Base-by-base conservation (phyloP, 2,797 vertebrate genomes). In the Enteromius afrohamiltoni region DNA sequence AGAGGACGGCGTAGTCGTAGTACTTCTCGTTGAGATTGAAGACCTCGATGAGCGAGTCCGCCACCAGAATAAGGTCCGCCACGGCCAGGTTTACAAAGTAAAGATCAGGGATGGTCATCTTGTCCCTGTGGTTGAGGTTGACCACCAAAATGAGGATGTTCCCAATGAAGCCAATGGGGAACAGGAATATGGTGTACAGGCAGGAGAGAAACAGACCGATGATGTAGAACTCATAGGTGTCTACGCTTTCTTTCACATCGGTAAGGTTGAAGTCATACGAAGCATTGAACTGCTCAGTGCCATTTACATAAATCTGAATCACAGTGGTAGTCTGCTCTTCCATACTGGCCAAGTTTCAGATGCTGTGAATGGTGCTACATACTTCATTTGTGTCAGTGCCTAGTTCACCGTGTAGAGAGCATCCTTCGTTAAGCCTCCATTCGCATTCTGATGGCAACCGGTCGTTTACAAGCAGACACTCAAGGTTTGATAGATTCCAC, bases 21-120 rank as follows among this genome's bases (percentile, higher is more conserved):
- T 99, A 99, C 86, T 96, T 97, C 89, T 98, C 97, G 0, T 97
- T 96, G 13, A 99, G 95, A 85, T 99, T 99, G 90, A 99, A 99
- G 78, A 99, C 98, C 92, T 99, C 98, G 0, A 99, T 98, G 78
- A 99, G 96, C 1, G 98, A 99, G 86, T 99, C 98, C 0, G 97
- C 98, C 75, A 99, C 98, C 47, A 99, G 92, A 87, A 99, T 96
- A 88, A 99, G 97, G 88, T 99, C 98, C 0, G 98, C 98, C 0
- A 94, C 94, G 0, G 98, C 98, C 80, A 99, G 94, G 88, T 99
- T 99, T 45, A 98, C 95, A 74, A 99, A 99, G 88, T 99, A 99
- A 37, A 99, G 94, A 91, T 99, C 98, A 0, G 98, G 98, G 86
- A 99, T 96, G 26, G 97, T 99, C 97, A 99, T 99, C 93, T 96